Evolutionary conservation across 2,797 vertebrate species (phyloP).

Genomic region (Spea hammondii): DNA sequence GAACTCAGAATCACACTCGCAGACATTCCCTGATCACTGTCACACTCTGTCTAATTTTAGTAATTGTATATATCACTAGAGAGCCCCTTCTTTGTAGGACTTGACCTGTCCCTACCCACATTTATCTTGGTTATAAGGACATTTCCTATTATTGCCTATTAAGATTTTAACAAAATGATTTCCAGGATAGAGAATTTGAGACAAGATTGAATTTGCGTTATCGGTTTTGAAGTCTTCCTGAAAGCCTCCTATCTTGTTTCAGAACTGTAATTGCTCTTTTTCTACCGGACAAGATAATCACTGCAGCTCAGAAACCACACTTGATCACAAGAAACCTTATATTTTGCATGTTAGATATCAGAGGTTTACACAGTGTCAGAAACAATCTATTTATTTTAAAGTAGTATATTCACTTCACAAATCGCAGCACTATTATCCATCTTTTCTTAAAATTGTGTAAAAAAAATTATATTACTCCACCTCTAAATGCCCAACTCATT

Average conservation of each 20-base stretch:
- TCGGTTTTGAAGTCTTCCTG: conserved; percentile 51
- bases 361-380: neutral
- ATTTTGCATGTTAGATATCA: neutral
- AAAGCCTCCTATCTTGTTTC: conserved; percentile 29
- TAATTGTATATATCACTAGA: conserved; percentile 45
- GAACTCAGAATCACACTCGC: conserved; percentile 39
- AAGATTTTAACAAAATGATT: conserved; percentile 47
- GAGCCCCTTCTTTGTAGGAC: conserved; percentile 49
- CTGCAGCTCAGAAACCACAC: conserved; percentile 43
- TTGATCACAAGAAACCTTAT: conserved; percentile 24
- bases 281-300: conserved; percentile 42
- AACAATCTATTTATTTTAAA: too few species aligned
- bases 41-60: conserved; percentile 64
- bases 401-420: too few species aligned
- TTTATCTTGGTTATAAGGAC: conserved; percentile 44
- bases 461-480: too few species aligned
- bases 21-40: conserved; percentile 56
- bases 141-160: neutral
- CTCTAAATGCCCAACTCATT: too few species aligned
- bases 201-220: conserved; percentile 52
- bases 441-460: too few species aligned
- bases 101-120: conserved; percentile 40
- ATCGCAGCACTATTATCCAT: too few species aligned
- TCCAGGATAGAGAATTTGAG: conserved; percentile 47
- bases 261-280: conserved; percentile 49